Base-by-base conservation (phyloP, 2,888 invertebrate species). In the Trileptium ribeirensis region DNA sequence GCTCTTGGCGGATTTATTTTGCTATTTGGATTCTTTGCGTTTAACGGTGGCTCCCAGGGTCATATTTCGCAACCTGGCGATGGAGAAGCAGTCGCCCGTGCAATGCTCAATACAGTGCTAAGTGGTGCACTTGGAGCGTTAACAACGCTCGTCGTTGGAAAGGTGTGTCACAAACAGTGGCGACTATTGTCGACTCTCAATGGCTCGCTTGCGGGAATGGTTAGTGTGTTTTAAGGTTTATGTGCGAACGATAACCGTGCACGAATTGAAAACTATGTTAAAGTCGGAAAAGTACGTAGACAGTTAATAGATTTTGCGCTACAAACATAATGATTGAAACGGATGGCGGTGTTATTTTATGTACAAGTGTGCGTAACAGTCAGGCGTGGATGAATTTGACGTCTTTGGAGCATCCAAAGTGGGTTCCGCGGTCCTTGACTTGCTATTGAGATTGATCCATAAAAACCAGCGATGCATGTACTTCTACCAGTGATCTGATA, bases 21-120 rank as follows among this genome's bases (percentile, higher is more conserved):
- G 64, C 87, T 91, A 82, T 90, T 91, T 82, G 91, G 91, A 15
- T 91, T 91, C 86, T 86, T 91, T 80, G 90, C 91, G 0, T 91
- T 91, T 87, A 91, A 91, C 85, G 91, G 91, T 19, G 91, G 90
- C 0, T 90, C 90, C 0, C 86, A 89, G 85, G 89, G 89, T 0
- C 87, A 88, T 83, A 90, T 91, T 82, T 87, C 89, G 31, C 85
- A 87, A n/a, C 86, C 87, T 0, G 90, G 90, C 2, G 90, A 90
- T 83, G 90, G 90, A 0, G 87, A 86, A 0, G 86, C 87, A 0
- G 88, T 91, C 2, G 89, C 90, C 3, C 82, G 87, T 1, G 88
- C 90, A 1, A 89, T 91, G 81, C 87, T 89, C 82, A 91, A 90
- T 88, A 91, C 91, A 0, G 87, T 91, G 79, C 86, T 91, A 82